Evolutionary conservation across 1,140 invertebrate genomes (phyloP).

Genomic region (Sarcophaga bullata): DNA sequence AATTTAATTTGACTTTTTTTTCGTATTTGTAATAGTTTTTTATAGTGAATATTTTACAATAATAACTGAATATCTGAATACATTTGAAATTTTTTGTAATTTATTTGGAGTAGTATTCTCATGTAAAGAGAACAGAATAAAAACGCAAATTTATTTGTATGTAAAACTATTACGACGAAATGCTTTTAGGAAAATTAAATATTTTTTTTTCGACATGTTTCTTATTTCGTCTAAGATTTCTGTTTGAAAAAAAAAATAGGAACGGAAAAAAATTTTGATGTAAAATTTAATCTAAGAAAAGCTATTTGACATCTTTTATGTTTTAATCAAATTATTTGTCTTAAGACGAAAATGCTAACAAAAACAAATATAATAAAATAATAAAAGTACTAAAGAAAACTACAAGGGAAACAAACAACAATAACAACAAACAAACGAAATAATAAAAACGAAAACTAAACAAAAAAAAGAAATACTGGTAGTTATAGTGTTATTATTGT

Average conservation of each 20-base stretch:
- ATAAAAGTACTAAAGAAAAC: conserved; percentile 24
- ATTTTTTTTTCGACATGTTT: neutral
- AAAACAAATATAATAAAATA: conserved; percentile 21
- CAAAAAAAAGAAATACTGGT: neutral
- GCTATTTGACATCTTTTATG: conserved; percentile 37
- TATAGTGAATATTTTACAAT: neutral
- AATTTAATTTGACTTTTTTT: too few species aligned
- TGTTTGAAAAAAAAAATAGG: neutral
- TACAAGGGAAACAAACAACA: neutral
- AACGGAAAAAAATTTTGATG: neutral
- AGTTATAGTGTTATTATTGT: neutral
- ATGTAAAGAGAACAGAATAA: too few species aligned
- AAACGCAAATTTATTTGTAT: neutral
- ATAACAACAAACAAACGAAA: neutral
- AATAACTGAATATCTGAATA: neutral
- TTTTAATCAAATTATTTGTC: conserved; percentile 38
- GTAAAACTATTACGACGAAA: conserved; percentile 34
- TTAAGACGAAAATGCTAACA: neutral
- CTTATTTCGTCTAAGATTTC: neutral
- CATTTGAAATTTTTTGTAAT: neutral
- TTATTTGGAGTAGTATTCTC: neutral
- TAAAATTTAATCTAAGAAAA: conserved; percentile 34
- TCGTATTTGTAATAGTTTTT: too few species aligned
- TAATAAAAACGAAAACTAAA: neutral
- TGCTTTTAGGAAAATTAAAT: conserved; percentile 38